Percentiles rank a stretch among this genome's conserved stretches.
phyloP scores from a whole-genome alignment of 2,797 vertebrate genomes.

The Capromys pilorides region DNA sequence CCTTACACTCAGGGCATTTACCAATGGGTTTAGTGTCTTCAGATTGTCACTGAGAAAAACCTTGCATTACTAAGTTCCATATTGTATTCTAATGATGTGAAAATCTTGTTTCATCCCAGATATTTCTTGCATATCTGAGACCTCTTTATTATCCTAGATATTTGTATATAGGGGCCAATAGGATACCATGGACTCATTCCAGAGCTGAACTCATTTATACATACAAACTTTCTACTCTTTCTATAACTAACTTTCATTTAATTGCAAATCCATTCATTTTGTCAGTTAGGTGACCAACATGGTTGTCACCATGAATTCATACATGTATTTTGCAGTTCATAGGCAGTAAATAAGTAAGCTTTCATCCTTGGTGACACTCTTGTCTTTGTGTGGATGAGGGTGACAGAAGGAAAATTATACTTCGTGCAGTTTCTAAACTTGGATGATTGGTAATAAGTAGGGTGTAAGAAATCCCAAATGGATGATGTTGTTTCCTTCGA shows the following conservation, averaged over 20 bases:
- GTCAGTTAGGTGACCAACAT: background rate
- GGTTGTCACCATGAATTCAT: background rate
- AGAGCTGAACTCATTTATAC: background rate
- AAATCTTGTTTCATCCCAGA: background rate
- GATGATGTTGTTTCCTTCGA: background rate
- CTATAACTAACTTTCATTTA: background rate
- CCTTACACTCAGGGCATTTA: background rate
- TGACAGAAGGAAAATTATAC: background rate
- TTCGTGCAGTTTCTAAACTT: background rate
- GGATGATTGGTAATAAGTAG: fast-evolving
- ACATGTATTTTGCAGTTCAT: background rate
- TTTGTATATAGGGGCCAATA: background rate
- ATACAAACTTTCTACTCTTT: background rate
- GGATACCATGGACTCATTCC: background rate
- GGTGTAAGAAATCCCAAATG: background rate
- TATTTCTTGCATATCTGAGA: background rate
- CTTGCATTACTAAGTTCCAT: background rate
- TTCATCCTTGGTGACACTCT: background rate
- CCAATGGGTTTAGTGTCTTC: background rate
- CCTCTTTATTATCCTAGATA: background rate
- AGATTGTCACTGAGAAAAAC: background rate
- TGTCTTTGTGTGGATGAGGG: background rate
- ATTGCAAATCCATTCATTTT: background rate
- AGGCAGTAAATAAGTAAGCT: background rate
- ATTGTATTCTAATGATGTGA: background rate